A percentile compares a stretch with the other conserved stretches of the same genome.
phyloP scores from a whole-genome alignment of 1,140 invertebrate genomes.

The Chironomus tepperi region DNA sequence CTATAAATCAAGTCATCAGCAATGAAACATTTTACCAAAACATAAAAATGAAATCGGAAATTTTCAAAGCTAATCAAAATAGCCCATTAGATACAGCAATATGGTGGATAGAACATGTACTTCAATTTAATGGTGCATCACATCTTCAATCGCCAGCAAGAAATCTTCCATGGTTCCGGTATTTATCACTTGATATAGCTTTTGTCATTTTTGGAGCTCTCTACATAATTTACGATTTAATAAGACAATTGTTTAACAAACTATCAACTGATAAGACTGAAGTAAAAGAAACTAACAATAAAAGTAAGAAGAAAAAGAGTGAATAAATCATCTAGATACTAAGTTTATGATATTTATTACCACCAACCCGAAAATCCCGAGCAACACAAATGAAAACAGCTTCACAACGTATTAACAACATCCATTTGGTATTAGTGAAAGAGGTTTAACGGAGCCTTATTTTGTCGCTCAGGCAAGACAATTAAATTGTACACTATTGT shows the following conservation, averaged over 20 bases:
- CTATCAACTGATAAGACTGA: neutral
- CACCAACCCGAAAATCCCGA: no score
- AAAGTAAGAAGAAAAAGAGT: neutral
- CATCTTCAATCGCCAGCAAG: constrained; percentile 41
- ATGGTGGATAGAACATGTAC: constrained; percentile 51
- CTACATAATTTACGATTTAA: neutral
- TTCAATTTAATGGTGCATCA: constrained; percentile 42
- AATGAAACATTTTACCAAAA: constrained; percentile 36
- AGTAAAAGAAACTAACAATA: neutral
- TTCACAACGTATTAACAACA: no score
- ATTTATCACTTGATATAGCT: constrained; percentile 43
- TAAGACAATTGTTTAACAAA: neutral
- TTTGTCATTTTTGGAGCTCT: constrained; percentile 30
- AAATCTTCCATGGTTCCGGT: constrained; percentile 42
- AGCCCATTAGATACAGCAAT: constrained; percentile 45
- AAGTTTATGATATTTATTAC: no score
- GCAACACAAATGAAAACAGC: no score
- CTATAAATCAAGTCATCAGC: constrained; percentile 33
- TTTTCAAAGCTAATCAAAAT: constrained; percentile 43
- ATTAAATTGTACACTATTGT: no score
- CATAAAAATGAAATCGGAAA: constrained; percentile 35
- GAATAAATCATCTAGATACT: neutral
- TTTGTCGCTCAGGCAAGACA: no score
- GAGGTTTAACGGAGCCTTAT: no score
- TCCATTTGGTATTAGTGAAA: no score